phyloP scores from a whole-genome alignment of 1,140 invertebrate species.

The Holcopasites calliopsidis region DNA sequence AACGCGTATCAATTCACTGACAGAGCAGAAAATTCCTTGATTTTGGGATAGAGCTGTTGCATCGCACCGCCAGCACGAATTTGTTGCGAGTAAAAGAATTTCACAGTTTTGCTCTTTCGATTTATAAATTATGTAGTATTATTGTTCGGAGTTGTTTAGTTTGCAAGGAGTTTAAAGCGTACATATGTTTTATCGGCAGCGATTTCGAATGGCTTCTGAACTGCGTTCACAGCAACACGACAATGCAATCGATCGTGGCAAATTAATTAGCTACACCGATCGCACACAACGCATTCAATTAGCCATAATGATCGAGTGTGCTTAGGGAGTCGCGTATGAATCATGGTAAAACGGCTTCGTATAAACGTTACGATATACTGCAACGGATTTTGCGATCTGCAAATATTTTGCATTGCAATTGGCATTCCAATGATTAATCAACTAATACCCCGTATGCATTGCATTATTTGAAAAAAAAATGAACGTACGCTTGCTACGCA shows the following conservation, averaged over 20 bases:
- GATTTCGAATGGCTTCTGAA: too few species aligned
- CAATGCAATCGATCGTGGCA: background rate
- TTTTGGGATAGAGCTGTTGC: constrained; percentile 6
- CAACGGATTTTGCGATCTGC: too few species aligned
- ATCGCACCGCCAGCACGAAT: background rate
- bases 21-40: constrained; percentile 33
- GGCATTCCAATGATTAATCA: too few species aligned
- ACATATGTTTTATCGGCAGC: too few species aligned
- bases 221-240: background rate
- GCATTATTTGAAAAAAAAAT: too few species aligned
- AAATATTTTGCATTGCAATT: too few species aligned
- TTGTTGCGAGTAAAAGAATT: background rate
- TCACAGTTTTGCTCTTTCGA: too few species aligned
- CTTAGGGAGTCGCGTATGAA: background rate
- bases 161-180: too few species aligned
- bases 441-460: too few species aligned
- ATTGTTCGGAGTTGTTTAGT: too few species aligned
- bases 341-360: background rate
- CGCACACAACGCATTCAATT: background rate
- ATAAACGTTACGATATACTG: background rate
- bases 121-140: too few species aligned
- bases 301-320: constrained; percentile 6
- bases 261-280: constrained; percentile 6
- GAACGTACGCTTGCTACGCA: too few species aligned
- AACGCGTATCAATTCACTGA: constrained; percentile 28